A percentile compares a stretch with the other conserved stretches of the same genome.
These are phyloP conservation scores for Nasonia oneida DNA, from an alignment of 2,888 invertebrate species.

Conservation along the genomic window DNA sequence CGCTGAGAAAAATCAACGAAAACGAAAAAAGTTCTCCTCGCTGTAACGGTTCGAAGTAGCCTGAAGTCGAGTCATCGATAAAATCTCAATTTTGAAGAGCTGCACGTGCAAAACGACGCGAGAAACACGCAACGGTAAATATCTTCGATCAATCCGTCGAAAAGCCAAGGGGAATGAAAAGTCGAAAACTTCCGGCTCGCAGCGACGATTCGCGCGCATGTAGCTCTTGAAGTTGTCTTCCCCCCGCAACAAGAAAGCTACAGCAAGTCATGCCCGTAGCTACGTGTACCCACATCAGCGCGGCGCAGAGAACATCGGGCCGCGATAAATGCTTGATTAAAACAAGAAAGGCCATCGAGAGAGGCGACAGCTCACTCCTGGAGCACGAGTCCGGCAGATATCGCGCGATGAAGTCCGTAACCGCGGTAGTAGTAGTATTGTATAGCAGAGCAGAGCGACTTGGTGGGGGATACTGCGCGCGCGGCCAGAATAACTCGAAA, in stretches of 20 bases:
- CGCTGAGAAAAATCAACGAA: not conserved
- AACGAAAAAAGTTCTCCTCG: not conserved
- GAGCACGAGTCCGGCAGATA: not conserved
- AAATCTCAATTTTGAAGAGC: constrained; percentile 4
- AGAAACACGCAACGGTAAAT: not conserved
- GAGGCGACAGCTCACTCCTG: constrained; percentile 9
- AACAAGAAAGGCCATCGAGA: constrained; percentile 31
- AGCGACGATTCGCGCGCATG: not conserved
- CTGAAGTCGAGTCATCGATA: not conserved
- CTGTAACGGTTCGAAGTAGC: not conserved
- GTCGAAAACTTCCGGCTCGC: not conserved
- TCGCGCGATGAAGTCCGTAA: constrained; percentile 37
- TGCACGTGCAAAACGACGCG: not conserved
- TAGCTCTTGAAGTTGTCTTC: not conserved
- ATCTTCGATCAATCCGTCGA: not conserved
- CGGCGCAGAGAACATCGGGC: not conserved
- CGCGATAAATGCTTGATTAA: constrained; percentile 32
- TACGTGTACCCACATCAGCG: not conserved
- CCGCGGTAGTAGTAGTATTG: not conserved
- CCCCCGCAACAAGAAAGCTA: not conserved
- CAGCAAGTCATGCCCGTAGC: not conserved
- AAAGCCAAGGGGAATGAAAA: not conserved
- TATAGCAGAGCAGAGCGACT: not conserved
- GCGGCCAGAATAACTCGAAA: constrained; percentile 78
- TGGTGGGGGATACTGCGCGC: constrained; percentile 64